Evolutionary conservation across 2,888 invertebrate genomes (phyloP).

Genomic region (Aleiodes alternator): DNA sequence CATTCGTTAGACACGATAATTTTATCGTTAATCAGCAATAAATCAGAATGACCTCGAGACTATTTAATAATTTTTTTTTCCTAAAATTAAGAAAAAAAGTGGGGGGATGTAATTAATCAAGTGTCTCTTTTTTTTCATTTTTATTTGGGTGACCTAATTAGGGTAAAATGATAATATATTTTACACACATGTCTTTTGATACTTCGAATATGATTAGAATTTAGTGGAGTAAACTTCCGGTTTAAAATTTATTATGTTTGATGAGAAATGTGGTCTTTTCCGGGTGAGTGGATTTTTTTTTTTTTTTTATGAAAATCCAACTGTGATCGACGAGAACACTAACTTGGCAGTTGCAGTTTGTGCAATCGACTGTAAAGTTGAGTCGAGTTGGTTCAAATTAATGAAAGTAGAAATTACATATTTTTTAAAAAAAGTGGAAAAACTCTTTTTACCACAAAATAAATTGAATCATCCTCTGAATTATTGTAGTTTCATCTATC

Average conservation of each 20-base stretch:
- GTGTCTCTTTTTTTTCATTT: not conserved
- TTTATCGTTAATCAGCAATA: not conserved
- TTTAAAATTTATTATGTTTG: not conserved
- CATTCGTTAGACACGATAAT: conserved; percentile 4
- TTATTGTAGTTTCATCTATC: conserved; percentile 34
- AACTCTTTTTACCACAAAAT: not conserved
- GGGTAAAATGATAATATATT: not conserved
- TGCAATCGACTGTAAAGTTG: conserved; percentile 42
- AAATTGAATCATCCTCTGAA: conserved; percentile 9
- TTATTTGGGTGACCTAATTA: not conserved
- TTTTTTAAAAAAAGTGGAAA: not conserved
- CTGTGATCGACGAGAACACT: conserved; percentile 47
- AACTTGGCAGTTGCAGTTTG: not conserved
- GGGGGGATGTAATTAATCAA: not conserved
- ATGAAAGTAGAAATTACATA: not conserved
- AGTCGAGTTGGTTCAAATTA: not conserved
- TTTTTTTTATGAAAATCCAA: not conserved
- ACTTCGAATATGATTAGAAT: not conserved
- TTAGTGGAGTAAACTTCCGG: not conserved
- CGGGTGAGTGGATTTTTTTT: not conserved
- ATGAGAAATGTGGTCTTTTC: not conserved
- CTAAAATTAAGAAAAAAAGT: not conserved
- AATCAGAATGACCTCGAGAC: not conserved
- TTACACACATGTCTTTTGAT: conserved; percentile 14
- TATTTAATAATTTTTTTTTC: not conserved